A percentile compares a stretch with the other conserved stretches of the same genome.
phyloP scores from a whole-genome alignment of 2,797 vertebrate genomes.

The Bradypodion pumilum region DNA sequence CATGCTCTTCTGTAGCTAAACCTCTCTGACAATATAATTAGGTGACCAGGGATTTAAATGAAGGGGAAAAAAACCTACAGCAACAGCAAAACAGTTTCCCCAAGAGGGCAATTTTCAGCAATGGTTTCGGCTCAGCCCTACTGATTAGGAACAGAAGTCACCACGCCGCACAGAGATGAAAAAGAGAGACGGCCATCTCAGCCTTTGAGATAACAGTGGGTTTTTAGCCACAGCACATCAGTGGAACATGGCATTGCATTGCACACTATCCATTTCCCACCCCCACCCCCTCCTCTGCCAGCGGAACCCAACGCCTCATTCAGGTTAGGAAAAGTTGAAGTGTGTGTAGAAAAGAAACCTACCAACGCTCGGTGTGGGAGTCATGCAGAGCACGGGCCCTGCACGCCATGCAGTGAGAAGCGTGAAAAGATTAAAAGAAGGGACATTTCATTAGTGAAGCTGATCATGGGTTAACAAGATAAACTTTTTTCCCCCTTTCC shows the following conservation, averaged over 20 bases:
- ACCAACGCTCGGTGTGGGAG: constrained; percentile 83
- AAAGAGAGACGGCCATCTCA: constrained; percentile 55
- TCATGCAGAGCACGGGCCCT: constrained; percentile 85
- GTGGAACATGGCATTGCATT: background rate
- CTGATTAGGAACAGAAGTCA: constrained; percentile 47
- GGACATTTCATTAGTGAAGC: constrained; percentile 79
- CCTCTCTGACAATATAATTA: background rate
- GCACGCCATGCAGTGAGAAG: constrained; percentile 85
- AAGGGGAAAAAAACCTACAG: background rate
- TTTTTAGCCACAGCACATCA: constrained; percentile 51
- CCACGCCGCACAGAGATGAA: constrained; percentile 57
- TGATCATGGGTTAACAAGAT: constrained; percentile 68
- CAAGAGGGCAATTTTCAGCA: background rate
- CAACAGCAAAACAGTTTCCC: background rate
- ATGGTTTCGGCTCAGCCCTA: background rate
- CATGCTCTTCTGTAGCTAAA: background rate
- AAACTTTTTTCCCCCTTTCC: constrained; percentile 40
- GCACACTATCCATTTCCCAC: constrained; percentile 13
- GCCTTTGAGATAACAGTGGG: constrained; percentile 52
- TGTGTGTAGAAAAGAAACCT: constrained; percentile 79
- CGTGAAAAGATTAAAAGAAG: constrained; percentile 81
- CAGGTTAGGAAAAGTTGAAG: constrained; percentile 73
- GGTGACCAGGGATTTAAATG: background rate
- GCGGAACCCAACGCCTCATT: constrained; percentile 67
- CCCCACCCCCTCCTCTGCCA: constrained; percentile 60